These are phyloP conservation scores for Atopsyche davidsoni DNA, from an alignment of 1,140 invertebrate species.

Conservation along the genomic window DNA sequence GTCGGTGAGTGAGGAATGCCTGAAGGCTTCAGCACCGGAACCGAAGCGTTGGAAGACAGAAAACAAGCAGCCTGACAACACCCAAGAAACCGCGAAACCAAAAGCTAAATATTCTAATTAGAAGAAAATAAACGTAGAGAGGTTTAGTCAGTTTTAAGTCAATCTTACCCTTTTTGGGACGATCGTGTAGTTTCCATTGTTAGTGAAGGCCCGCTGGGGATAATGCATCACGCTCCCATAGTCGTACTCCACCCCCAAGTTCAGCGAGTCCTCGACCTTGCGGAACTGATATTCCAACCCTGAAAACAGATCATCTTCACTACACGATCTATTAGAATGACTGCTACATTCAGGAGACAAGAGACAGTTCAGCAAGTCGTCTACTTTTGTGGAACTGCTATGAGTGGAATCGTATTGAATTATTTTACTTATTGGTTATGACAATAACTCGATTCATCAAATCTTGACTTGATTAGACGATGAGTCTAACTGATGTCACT, in stretches of 20 bases:
- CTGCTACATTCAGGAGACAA: neutral
- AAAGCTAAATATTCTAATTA: too few species aligned
- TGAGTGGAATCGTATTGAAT: neutral
- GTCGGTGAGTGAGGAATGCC: neutral
- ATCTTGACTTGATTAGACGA: neutral
- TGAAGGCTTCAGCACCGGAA: neutral
- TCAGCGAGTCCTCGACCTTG: constrained; percentile 59
- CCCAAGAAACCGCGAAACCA: too few species aligned
- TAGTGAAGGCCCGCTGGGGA: too few species aligned
- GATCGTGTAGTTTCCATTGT: too few species aligned
- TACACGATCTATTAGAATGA: too few species aligned
- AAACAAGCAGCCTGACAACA: neutral
- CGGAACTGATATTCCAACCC: constrained; percentile 62
- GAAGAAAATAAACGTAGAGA: too few species aligned
- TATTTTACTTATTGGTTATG: neutral
- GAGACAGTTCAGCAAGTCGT: neutral
- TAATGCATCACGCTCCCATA: too few species aligned
- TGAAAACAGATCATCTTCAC: constrained; percentile 29
- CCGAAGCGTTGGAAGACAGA: neutral
- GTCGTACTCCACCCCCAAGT: too few species aligned
- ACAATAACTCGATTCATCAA: neutral
- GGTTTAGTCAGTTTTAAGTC: too few species aligned
- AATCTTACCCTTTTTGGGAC: too few species aligned
- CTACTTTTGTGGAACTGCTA: neutral
- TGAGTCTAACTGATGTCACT: neutral